Percentiles rank a stretch among this genome's conserved stretches.
Evolutionary conservation across 2,797 vertebrate species (phyloP).

Genomic region (Hemibagrus guttatus): DNA sequence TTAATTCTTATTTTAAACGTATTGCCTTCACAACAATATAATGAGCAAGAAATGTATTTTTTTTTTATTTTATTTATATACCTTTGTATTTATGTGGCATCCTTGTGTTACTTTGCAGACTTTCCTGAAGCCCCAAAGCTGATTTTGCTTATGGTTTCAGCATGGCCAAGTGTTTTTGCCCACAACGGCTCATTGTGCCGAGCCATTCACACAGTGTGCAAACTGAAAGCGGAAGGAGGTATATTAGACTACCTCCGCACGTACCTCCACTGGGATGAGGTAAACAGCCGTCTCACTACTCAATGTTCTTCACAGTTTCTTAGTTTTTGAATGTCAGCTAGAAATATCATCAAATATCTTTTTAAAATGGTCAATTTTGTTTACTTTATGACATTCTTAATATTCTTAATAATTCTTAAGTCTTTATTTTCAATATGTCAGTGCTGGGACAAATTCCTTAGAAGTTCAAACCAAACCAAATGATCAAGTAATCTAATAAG

Average conservation of each 20-base stretch:
- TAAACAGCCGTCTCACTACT: constrained; percentile 56
- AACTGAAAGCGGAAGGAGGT: constrained; percentile 74
- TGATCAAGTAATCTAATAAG: too few relatives aligned
- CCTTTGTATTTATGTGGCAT: neutral
- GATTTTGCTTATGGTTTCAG: constrained; percentile 85
- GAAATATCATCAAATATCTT: too few relatives aligned
- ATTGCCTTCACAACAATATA: too few relatives aligned
- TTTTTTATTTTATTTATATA: too few relatives aligned
- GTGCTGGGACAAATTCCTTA: too few relatives aligned
- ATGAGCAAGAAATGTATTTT: too few relatives aligned
- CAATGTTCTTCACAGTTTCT: neutral
- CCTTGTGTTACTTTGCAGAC: constrained; percentile 67
- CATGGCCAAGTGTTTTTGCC: constrained; percentile 85
- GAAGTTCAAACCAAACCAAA: too few relatives aligned
- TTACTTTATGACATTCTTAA: too few relatives aligned
- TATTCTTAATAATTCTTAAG: too few relatives aligned
- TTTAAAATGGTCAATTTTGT: too few relatives aligned
- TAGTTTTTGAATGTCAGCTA: too few relatives aligned
- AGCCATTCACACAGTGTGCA: constrained; percentile 85
- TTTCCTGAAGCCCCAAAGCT: constrained; percentile 84
- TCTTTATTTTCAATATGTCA: too few relatives aligned
- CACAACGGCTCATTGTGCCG: constrained; percentile 78
- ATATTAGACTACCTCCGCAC: constrained; percentile 75
- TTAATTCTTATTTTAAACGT: neutral
- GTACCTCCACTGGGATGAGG: constrained; percentile 90